Evolutionary conservation across 2,888 invertebrate genomes (phyloP).

Genomic region (Subacronicta megacephala): DNA sequence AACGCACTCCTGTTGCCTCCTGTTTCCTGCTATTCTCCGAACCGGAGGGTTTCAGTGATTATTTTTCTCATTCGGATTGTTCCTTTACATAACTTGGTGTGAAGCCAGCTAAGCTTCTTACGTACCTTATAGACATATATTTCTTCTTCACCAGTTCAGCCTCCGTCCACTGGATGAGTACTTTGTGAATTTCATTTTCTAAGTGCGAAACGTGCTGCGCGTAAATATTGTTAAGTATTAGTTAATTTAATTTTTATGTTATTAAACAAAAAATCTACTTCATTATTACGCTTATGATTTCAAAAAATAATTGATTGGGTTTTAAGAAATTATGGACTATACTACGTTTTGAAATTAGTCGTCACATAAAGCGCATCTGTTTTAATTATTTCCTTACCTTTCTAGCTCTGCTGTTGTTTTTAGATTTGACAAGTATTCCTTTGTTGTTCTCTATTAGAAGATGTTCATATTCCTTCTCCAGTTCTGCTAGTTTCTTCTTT

Average conservation of each 20-base stretch:
- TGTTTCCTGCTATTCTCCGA: no score
- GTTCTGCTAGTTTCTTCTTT: constrained; percentile 87
- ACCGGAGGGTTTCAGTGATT: no score
- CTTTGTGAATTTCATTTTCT: constrained; percentile 95
- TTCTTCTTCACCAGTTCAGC: constrained; percentile 94
- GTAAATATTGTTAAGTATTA: constrained; percentile 17
- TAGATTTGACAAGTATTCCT: constrained; percentile 84
- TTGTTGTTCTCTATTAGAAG: constrained; percentile 90
- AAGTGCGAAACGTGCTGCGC: constrained; percentile 91
- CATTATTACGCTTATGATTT: no score
- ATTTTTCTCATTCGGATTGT: no score
- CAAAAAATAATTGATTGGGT: no score
- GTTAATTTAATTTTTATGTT: neutral
- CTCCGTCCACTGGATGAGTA: constrained; percentile 95
- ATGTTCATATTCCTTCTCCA: constrained; percentile 91
- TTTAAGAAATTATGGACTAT: no score
- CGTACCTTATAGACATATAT: constrained; percentile 91
- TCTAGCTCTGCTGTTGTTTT: constrained; percentile 89
- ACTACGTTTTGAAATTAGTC: no score
- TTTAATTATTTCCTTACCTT: constrained; percentile 84
- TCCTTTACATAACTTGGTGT: no score
- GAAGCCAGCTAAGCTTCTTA: no score
- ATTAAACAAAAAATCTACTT: no score
- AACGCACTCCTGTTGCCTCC: no score
- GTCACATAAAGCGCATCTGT: no score